Evolutionary conservation across 2,888 invertebrate genomes (phyloP).

Genomic region (Xestia rhomboidea): DNA sequence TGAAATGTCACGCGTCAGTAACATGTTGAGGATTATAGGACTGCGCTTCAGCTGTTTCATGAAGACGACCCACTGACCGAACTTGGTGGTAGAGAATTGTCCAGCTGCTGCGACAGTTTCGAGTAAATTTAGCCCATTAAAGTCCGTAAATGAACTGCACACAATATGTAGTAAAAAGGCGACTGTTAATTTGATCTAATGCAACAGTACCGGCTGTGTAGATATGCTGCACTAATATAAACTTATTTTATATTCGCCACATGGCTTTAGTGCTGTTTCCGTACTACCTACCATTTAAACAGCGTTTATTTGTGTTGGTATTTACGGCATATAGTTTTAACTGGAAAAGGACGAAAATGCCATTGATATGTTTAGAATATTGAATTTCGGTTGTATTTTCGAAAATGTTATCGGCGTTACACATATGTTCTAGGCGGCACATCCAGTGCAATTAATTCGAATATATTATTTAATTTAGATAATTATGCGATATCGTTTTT

Average conservation of each 20-base stretch:
- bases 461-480: not conserved
- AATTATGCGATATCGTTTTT: too few species aligned
- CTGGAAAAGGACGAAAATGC: not conserved
- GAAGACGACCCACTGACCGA: too few species aligned
- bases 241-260: slow-evolving; percentile 31
- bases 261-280: slow-evolving; percentile 34
- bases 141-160: slow-evolving; percentile 12
- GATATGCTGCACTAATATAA: slow-evolving; percentile 49
- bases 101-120: not conserved
- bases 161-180: slow-evolving; percentile 32
- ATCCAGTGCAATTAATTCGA: not conserved
- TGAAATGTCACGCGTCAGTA: slow-evolving; percentile 18
- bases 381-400: slow-evolving; percentile 7
- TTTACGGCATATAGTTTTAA: not conserved
- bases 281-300: slow-evolving; percentile 16
- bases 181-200: slow-evolving; percentile 57
- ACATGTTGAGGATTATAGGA: not conserved
- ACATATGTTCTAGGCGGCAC: not conserved
- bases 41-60: not conserved
- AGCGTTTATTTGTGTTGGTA: not conserved
- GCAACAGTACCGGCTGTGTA: slow-evolving; percentile 25
- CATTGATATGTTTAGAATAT: too few species aligned
- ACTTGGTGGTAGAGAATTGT: not conserved
- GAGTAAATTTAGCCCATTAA: slow-evolving; percentile 1
- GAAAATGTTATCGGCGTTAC: not conserved